Percentiles rank a stretch among this genome's conserved stretches.
Conservation (phyloP, 2,113 vertebrate genomes). For the Callopanchax toddi region DNA sequence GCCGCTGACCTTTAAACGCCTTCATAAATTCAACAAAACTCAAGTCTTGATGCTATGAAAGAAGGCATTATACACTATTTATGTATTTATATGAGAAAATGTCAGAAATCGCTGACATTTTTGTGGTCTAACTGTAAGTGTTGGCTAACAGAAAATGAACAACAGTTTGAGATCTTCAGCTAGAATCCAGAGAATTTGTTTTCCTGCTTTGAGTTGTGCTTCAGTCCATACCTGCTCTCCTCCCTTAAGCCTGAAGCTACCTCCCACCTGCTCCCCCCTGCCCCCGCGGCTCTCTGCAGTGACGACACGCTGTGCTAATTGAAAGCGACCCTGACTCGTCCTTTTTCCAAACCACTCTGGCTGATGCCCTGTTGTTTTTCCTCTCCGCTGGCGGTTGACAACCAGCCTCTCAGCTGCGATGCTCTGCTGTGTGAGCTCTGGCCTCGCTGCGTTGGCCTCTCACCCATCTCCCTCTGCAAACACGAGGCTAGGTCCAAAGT, state of each 20-base stretch:
- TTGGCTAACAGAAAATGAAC: background rate
- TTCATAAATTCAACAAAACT: slow-evolving; percentile 1
- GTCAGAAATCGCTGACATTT: background rate
- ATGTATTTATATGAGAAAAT: background rate
- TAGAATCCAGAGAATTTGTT: background rate
- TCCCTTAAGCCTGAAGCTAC: slow-evolving; percentile 8
- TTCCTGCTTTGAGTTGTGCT: background rate
- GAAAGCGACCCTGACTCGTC: slow-evolving; percentile 75
- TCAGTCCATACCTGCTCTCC: slow-evolving; percentile 12
- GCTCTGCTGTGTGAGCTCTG: slow-evolving; percentile 47
- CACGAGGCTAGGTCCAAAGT: slow-evolving; percentile 21
- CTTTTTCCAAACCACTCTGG: slow-evolving; percentile 54
- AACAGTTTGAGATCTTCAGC: background rate
- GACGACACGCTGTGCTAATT: slow-evolving; percentile 67
- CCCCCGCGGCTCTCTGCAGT: slow-evolving; percentile 39
- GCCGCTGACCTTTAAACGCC: slow-evolving; percentile 16
- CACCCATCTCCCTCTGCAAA: slow-evolving; percentile 29
- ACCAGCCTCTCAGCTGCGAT: slow-evolving; percentile 67
- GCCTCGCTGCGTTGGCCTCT: slow-evolving; percentile 29
- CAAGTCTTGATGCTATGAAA: background rate
- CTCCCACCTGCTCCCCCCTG: slow-evolving; percentile 12
- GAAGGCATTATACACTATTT: background rate
- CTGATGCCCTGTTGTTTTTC: slow-evolving; percentile 56
- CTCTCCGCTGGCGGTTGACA: slow-evolving; percentile 62
- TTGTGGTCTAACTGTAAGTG: background rate